Base-by-base conservation (phyloP, 2,888 invertebrate species). In the Papilio demoleus region DNA sequence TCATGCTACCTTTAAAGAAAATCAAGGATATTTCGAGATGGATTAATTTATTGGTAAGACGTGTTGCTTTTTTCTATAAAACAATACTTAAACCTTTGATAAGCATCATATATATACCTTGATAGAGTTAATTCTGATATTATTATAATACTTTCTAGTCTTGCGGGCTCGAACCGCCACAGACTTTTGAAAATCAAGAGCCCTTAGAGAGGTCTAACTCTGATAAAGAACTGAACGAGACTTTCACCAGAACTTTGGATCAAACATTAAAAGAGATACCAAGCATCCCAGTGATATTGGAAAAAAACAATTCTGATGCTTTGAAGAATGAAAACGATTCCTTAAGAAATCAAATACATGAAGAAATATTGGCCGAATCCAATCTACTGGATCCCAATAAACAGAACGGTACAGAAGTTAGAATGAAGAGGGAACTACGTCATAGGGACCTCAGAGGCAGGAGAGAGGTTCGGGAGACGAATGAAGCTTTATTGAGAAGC, bases 111-210 rank as follows among this genome's bases (percentile, higher is more conserved):
- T n/a, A 12, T 40, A 3, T 12, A 4, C 4, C n/a, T 12, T 40
- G 4, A 40, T 2, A 12, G n/a, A 12, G 14, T 3, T 17, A 17
- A 6, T 47, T 31, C 31, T 56, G 11, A 40, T 27, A 45, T 22
- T 56, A 8, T n/a, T 50, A 50, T 14, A 14, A 66, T 64, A 47
- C 65, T 65, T 77, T 76, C 4, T 81, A 87, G 91, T 86, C 88
- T 0, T 92, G 88, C 76, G 90, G 86, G n/a, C 78, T 90, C 0
- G 90, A 92, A 36, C 79, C 88, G 0, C 86, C 90, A 0, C 92
- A 91, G 72, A 83, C 87, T 0, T 91, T 86, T 73, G 92, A 93
- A 42, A 90, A 83, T 66, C 90, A 88, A 71, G 91, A 90, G 62
- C 85, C 89, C 0, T 58, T 90, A 53, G 91, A 92, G 59, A 74